Percentiles rank a stretch among this genome's conserved stretches.
phyloP scores from a whole-genome alignment of 35 echinoderm and acorn worm genomes.

The Diadema setosum region DNA sequence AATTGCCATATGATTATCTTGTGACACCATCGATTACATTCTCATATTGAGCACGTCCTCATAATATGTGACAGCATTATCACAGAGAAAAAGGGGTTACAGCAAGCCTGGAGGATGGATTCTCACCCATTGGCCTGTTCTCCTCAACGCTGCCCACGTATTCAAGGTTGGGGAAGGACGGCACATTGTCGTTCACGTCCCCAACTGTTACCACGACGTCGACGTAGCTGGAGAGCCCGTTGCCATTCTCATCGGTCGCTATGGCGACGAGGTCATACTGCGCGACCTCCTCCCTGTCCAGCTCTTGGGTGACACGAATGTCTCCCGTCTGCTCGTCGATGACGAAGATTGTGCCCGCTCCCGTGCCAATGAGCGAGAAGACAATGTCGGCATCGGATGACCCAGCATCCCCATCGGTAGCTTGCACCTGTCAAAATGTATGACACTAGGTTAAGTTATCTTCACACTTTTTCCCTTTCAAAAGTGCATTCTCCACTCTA shows the following conservation, averaged over 20 bases:
- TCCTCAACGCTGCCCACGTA: slow-evolving; percentile 68
- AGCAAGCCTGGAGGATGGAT: background rate
- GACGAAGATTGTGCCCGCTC: slow-evolving; percentile 36
- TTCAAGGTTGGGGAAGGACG: slow-evolving; percentile 47
- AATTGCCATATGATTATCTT: background rate
- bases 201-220: slow-evolving; percentile 27
- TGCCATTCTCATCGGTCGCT: slow-evolving; percentile 56
- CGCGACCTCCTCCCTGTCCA: slow-evolving; percentile 64
- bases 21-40: background rate
- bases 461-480: too few species aligned
- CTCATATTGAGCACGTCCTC: background rate
- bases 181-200: slow-evolving; percentile 76
- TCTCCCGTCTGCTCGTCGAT: slow-evolving; percentile 38
- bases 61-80: background rate
- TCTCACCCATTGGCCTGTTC: slow-evolving; percentile 35
- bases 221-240: slow-evolving; percentile 44
- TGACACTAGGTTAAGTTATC: too few species aligned
- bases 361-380: slow-evolving; percentile 52
- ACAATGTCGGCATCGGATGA: slow-evolving; percentile 7
- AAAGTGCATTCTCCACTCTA: too few species aligned
- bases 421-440: slow-evolving; percentile 66
- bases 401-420: slow-evolving; percentile 48
- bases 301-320: slow-evolving; percentile 15
- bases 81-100: background rate
- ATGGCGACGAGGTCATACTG: slow-evolving; percentile 43